Base-by-base conservation (phyloP, 2,113 vertebrate genomes). In the Megaleporinus macrocephalus region DNA sequence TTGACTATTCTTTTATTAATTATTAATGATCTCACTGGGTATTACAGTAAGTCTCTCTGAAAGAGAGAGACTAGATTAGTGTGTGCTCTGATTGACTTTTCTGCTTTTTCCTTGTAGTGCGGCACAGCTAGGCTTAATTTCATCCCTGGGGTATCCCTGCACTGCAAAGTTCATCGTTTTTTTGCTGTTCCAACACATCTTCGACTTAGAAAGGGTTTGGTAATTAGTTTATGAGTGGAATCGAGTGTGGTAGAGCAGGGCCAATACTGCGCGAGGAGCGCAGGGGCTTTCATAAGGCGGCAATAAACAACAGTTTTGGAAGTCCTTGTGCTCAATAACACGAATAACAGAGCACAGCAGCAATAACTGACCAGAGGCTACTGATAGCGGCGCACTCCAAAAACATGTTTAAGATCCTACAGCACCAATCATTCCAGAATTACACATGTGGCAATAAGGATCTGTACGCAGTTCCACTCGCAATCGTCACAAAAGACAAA, bases 151-250 rank as follows among this genome's bases (percentile, higher is more conserved):
- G 29, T 27, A 36, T 55, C 18, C 22, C 20, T 47, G 68, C 68
- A 71, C 36, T 10, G 57, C 57, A 59, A 24, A 59, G 57, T 59
- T 71, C 12, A 11, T 47, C n/a, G 41, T 44, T 71, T 44, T 71
- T 71, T 47, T 36, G 18, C 15, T 47, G 68, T 44, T 20, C n/a
- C 24, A 44, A 71, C 33, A 47, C 41, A 41, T 71, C 33, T n/a
- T 61, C 11, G 7, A 13, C 57, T 26, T 26, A n/a, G 57, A 61
- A 61, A 24, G 24, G 22, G 24, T 15, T 5, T 26, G n/a, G 57
- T 61, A 26, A 61, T 61, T 61, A 61, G n/a, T 61, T 61, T 61
- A 61, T 61, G n/a, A 61, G 57, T 24, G n/a, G 57, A 61, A 44
- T 70, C 0, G n/a, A 44, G 66, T 24, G 36, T 41, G 66, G n/a